A percentile compares a stretch with the other conserved stretches of the same genome.
phyloP scores from a whole-genome alignment of 2,113 vertebrate genomes.

The Heloderma charlesbogerti region DNA sequence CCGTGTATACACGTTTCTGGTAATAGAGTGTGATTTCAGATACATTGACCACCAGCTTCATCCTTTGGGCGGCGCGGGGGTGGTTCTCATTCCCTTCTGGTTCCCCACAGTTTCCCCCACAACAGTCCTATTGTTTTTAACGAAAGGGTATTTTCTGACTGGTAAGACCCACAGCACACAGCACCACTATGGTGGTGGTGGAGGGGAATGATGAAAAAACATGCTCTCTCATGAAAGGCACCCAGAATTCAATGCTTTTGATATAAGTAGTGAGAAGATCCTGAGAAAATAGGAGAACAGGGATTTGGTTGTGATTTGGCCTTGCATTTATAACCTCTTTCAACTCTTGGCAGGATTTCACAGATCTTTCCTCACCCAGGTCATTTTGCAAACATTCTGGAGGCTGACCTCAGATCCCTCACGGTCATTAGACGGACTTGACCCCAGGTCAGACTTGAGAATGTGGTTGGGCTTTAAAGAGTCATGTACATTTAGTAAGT shows the following conservation, averaged over 20 bases:
- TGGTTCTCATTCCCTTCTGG: too few species aligned
- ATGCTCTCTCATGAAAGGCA: not conserved
- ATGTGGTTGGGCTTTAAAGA: not conserved
- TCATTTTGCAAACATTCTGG: not conserved
- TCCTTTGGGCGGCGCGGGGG: too few species aligned
- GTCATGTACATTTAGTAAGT: not conserved
- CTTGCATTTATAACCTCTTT: not conserved
- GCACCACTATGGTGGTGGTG: too few species aligned
- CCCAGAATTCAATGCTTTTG: not conserved
- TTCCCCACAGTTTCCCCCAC: too few species aligned
- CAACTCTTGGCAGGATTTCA: not conserved
- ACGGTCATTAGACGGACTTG: not conserved
- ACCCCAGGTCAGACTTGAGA: not conserved
- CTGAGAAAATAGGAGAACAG: not conserved
- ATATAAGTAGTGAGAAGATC: not conserved
- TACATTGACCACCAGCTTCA: too few species aligned
- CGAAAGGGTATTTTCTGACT: not conserved
- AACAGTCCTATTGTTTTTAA: not conserved
- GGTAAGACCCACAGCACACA: not conserved
- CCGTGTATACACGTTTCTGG: too few species aligned
- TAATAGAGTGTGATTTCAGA: too few species aligned
- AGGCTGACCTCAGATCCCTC: not conserved
- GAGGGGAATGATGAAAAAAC: not conserved
- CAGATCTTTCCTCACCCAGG: not conserved
- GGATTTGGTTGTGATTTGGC: not conserved